Conservation (phyloP, 2,113 vertebrate species). For the Erythrolamprus reginae region DNA sequence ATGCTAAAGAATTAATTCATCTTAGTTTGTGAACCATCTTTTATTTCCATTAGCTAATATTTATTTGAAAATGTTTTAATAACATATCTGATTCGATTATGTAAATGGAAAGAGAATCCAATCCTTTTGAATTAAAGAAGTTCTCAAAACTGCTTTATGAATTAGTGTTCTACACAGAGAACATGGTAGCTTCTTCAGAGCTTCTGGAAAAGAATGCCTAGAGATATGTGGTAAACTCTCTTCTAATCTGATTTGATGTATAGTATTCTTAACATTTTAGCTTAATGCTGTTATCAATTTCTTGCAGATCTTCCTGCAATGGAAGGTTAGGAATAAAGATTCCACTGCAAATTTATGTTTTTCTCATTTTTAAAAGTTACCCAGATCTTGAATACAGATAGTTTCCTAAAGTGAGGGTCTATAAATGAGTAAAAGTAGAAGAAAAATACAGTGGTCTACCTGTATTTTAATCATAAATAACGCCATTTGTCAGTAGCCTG, state of each 20-base stretch:
- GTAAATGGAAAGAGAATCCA: neutral
- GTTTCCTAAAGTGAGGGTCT: neutral
- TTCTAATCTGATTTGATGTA: neutral
- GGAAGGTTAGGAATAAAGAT: neutral
- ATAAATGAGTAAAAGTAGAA: neutral
- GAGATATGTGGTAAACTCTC: neutral
- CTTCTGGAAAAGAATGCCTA: neutral
- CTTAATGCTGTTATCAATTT: neutral
- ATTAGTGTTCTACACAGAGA: neutral
- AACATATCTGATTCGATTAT: neutral
- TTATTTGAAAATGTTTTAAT: neutral
- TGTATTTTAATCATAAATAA: neutral
- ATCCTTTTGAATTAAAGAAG: neutral
- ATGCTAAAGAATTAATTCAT: neutral
- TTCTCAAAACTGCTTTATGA: neutral
- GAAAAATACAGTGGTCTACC: neutral
- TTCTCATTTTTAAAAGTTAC: neutral
- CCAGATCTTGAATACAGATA: neutral
- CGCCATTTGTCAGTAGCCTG: neutral
- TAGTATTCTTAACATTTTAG: neutral
- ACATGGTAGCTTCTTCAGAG: neutral
- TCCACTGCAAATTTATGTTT: neutral
- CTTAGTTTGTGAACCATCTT: neutral
- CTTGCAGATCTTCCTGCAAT: neutral
- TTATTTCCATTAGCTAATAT: neutral